Conservation (phyloP, 37 sponge, comb jelly and placozoan genomes). For the Beroe ovata region DNA sequence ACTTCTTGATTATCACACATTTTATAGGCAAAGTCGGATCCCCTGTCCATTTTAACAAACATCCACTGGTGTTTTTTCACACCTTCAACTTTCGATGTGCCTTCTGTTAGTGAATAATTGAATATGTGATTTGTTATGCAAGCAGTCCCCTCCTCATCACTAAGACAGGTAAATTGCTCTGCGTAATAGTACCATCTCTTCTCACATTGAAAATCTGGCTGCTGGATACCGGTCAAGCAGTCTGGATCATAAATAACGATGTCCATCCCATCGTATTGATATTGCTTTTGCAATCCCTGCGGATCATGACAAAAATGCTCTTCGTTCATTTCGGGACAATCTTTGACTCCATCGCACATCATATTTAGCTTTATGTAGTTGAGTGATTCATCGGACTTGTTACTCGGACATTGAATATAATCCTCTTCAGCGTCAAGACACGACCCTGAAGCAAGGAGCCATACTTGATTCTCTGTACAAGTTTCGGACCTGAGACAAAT, state of each 20-base stretch:
- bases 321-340: background rate
- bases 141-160: no score
- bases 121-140: no score
- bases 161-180: background rate
- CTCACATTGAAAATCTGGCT: background rate
- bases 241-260: background rate
- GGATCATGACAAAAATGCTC: background rate
- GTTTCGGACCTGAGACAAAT: background rate
- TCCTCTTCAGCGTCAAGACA: background rate
- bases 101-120: no score
- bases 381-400: background rate
- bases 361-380: background rate
- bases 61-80: no score
- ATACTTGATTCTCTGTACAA: background rate
- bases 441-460: background rate
- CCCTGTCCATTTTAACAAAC: no score
- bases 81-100: no score
- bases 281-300: background rate
- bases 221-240: background rate
- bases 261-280: background rate
- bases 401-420: background rate
- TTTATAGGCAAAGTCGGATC: background rate
- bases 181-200: background rate
- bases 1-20: background rate
- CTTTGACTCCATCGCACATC: background rate